These are phyloP conservation scores for Oreotrochilus melanogaster DNA, from an alignment of 2,113 vertebrate species.

Conservation along the genomic window DNA sequence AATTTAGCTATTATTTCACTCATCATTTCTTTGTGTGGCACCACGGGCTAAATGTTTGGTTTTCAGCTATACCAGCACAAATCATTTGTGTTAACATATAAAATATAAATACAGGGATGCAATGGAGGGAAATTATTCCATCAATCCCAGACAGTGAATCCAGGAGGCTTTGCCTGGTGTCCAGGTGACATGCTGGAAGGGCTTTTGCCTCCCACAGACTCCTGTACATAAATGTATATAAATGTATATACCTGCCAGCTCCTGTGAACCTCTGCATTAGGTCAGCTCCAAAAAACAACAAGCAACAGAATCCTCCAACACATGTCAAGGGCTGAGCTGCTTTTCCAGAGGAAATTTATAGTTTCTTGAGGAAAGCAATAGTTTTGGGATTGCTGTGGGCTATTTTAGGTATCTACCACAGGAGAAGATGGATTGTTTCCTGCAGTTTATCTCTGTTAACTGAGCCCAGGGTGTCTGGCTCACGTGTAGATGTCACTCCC, in stretches of 20 bases:
- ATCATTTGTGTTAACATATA: neutral
- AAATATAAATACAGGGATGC: neutral
- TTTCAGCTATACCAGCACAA: neutral
- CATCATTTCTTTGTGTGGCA: neutral
- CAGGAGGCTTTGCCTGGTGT: neutral
- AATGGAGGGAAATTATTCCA: neutral
- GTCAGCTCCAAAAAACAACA: neutral
- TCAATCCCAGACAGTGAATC: neutral
- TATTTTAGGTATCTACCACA: constrained; percentile 23
- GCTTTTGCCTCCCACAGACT: neutral
- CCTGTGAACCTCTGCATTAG: neutral
- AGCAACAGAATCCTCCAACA: neutral
- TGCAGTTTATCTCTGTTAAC: constrained; percentile 53
- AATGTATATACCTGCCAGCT: neutral
- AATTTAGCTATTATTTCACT: neutral
- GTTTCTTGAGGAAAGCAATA: constrained; percentile 10
- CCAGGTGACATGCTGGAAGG: neutral
- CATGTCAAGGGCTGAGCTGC: neutral
- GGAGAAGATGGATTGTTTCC: constrained; percentile 64
- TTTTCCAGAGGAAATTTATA: constrained; percentile 33
- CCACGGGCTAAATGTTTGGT: neutral
- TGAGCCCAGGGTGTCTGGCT: constrained; percentile 41
- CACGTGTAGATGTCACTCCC: constrained; percentile 51
- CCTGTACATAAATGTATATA: neutral
- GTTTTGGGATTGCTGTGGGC: constrained; percentile 33